A percentile compares a stretch with the other conserved stretches of the same genome.
Conservation (phyloP, 92 coral and sea anemone genomes). For the Pocillopora meandrina region DNA sequence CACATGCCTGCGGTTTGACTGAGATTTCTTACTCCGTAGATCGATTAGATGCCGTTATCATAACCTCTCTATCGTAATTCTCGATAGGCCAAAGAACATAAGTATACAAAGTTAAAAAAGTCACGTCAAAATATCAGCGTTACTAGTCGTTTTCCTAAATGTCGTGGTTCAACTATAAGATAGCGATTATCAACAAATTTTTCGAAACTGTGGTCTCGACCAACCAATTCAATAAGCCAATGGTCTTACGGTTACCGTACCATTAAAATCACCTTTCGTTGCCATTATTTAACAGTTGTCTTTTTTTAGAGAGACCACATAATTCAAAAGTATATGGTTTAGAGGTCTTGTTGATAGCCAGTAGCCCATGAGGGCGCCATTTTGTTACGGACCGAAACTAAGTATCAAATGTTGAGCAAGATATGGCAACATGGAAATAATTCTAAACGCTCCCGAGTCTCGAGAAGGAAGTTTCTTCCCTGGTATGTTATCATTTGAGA, state of each 20-base stretch:
- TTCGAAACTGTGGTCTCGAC: neutral
- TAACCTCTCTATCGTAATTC: neutral
- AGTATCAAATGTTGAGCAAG: neutral
- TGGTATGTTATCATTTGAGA: neutral
- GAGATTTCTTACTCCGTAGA: neutral
- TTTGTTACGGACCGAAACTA: neutral
- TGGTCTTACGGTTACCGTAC: neutral
- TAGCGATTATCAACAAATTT: neutral
- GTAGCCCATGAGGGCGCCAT: slow-evolving; percentile 2
- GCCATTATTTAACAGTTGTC: neutral
- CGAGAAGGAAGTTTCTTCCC: neutral
- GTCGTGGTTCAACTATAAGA: too few species aligned
- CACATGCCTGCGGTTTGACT: neutral
- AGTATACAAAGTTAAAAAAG: too few species aligned
- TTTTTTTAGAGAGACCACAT: neutral
- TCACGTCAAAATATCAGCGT: too few species aligned
- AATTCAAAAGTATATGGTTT: neutral
- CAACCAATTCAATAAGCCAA: neutral
- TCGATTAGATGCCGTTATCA: neutral
- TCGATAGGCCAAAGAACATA: neutral
- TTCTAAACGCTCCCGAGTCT: neutral
- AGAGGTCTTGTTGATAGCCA: neutral
- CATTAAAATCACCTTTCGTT: neutral
- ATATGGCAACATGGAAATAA: neutral
- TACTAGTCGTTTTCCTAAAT: too few species aligned